These are phyloP conservation scores for Presbytis comata DNA, from an alignment of 2,797 vertebrate genomes.

Conservation along the genomic window DNA sequence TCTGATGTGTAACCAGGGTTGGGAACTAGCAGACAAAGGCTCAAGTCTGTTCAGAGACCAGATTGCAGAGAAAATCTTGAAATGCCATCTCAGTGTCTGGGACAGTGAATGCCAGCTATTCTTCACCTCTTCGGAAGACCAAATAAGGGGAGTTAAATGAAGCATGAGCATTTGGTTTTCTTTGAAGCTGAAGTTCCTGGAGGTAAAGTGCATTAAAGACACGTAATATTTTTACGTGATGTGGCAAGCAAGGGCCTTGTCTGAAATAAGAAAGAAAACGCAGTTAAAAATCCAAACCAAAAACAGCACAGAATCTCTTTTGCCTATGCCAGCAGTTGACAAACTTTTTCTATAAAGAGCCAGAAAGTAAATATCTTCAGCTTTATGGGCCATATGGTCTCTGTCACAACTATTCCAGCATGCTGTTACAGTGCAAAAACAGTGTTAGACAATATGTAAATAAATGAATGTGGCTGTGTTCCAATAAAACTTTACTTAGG, in stretches of 20 bases:
- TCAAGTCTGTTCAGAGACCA: not conserved
- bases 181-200: conserved; percentile 14
- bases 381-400: not conserved
- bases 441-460: not conserved
- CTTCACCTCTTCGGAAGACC: not conserved
- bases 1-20: not conserved
- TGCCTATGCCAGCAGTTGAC: not conserved
- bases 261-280: not conserved
- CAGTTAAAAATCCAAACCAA: not conserved
- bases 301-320: not conserved
- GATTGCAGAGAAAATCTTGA: not conserved
- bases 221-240: not conserved
- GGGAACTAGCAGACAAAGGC: not conserved
- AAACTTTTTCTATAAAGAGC: not conserved
- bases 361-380: conserved; percentile 50
- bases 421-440: not conserved
- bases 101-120: not conserved
- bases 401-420: not conserved
- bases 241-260: not conserved
- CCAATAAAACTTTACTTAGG: not conserved
- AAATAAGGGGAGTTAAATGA: not conserved
- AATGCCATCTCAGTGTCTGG: not conserved
- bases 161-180: not conserved
- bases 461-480: not conserved
- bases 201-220: not conserved